These are phyloP conservation scores for Squalus acanthias DNA, from an alignment of 2,797 vertebrate genomes.

Conservation along the genomic window DNA sequence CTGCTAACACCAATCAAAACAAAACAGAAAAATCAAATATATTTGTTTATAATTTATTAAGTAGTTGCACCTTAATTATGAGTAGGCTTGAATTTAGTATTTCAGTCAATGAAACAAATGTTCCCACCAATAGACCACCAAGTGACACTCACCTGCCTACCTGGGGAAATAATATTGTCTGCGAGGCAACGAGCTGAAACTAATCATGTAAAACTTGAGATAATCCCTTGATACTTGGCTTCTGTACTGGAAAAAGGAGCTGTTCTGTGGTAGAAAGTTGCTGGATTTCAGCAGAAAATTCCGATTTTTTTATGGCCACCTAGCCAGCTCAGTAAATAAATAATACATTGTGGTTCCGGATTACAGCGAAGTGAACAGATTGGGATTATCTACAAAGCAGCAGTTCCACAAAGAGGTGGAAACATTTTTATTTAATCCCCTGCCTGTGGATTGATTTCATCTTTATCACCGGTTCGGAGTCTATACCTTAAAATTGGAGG, in stretches of 20 bases:
- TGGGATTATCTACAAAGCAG: constrained; percentile 26
- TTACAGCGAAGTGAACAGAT: constrained; percentile 32
- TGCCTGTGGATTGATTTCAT: not conserved
- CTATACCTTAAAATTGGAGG: not conserved
- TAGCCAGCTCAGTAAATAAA: constrained; percentile 74
- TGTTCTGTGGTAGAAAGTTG: constrained; percentile 66
- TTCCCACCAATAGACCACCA: not conserved
- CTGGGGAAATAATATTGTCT: constrained; percentile 70
- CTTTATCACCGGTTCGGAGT: not conserved
- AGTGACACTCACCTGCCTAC: not conserved
- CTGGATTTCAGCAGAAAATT: constrained; percentile 79
- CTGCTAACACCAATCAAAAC: not conserved
- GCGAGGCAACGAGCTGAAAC: constrained; percentile 76
- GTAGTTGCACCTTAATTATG: not conserved
- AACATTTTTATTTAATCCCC: not conserved
- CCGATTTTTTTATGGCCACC: constrained; percentile 74
- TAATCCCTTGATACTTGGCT: constrained; percentile 73
- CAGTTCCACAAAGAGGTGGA: not conserved
- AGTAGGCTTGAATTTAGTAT: not conserved
- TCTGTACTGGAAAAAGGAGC: constrained; percentile 67
- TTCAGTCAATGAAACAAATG: not conserved
- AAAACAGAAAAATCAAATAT: not conserved
- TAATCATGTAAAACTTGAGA: constrained; percentile 74
- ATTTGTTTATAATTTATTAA: not conserved
- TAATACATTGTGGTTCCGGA: constrained; percentile 79